phyloP scores from a whole-genome alignment of 1,140 invertebrate species.

The Acromyrmex echinatior region DNA sequence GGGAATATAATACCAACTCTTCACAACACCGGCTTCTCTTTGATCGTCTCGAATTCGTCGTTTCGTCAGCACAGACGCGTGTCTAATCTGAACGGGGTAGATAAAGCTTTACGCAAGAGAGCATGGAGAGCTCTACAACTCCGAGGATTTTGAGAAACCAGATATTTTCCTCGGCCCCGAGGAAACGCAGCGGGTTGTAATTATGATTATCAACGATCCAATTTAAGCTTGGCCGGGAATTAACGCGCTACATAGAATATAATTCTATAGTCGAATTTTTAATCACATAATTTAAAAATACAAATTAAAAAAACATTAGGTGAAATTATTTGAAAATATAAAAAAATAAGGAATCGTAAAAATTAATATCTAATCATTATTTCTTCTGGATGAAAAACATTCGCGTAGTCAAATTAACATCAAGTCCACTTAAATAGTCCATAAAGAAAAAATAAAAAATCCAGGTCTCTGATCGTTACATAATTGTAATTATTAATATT shows the following conservation, averaged over 20 bases:
- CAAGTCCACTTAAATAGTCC: background rate
- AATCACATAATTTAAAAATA: background rate
- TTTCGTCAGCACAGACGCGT: constrained; percentile 29
- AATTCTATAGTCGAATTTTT: background rate
- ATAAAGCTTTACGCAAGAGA: constrained; percentile 52
- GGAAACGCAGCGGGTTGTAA: constrained; percentile 27
- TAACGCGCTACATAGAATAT: background rate
- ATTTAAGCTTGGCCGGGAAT: background rate
- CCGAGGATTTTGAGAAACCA: constrained; percentile 56
- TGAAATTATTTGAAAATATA: background rate
- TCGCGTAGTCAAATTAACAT: background rate
- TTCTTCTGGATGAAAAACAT: background rate
- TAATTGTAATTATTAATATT: too few species aligned
- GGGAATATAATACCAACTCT: constrained; percentile 53
- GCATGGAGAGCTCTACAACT: background rate
- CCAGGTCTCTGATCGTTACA: too few species aligned
- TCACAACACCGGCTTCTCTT: constrained; percentile 45
- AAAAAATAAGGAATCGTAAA: background rate
- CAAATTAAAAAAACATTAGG: background rate
- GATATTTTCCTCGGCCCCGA: constrained; percentile 50
- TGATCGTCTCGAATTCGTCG: constrained; percentile 60
- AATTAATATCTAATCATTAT: background rate
- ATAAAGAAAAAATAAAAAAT: too few species aligned
- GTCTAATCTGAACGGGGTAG: constrained; percentile 47
- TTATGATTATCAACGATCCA: constrained; percentile 14